Evolutionary conservation across 2,888 invertebrate genomes (phyloP).

Genomic region (Ophioninae sp.): DNA sequence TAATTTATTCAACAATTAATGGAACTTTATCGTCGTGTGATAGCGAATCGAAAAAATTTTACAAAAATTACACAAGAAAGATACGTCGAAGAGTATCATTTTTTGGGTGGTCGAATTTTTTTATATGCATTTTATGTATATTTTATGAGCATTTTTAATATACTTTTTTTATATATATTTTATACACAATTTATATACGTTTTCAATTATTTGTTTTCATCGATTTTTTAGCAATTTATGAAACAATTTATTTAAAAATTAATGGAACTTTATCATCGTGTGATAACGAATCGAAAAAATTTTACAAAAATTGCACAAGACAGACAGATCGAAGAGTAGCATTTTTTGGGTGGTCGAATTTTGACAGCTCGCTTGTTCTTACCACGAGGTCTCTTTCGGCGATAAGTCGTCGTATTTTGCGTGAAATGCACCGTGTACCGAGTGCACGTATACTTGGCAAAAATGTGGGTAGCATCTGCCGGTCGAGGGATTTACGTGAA

Average conservation of each 20-base stretch:
- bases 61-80: neutral
- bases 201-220: too few relatives aligned
- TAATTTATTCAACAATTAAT: too few relatives aligned
- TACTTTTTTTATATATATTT: too few relatives aligned
- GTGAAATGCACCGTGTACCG: neutral
- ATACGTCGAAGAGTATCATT: neutral
- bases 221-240: too few relatives aligned
- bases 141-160: neutral
- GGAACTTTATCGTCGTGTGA: neutral
- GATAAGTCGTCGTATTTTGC: neutral
- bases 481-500: constrained; percentile 39
- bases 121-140: neutral
- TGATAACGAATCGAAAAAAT: neutral
- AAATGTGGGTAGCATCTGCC: constrained; percentile 21
- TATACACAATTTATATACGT: too few relatives aligned
- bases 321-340: neutral
- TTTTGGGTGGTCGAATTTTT: too few relatives aligned
- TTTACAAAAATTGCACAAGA: neutral
- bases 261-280: neutral
- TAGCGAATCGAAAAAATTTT: neutral
- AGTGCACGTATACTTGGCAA: neutral
- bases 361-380: neutral
- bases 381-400: neutral
- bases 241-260: too few relatives aligned
- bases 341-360: neutral